These are phyloP conservation scores for Alcedo quadribrachys DNA, from an alignment of 2,797 vertebrate genomes.

Conservation along the genomic window DNA sequence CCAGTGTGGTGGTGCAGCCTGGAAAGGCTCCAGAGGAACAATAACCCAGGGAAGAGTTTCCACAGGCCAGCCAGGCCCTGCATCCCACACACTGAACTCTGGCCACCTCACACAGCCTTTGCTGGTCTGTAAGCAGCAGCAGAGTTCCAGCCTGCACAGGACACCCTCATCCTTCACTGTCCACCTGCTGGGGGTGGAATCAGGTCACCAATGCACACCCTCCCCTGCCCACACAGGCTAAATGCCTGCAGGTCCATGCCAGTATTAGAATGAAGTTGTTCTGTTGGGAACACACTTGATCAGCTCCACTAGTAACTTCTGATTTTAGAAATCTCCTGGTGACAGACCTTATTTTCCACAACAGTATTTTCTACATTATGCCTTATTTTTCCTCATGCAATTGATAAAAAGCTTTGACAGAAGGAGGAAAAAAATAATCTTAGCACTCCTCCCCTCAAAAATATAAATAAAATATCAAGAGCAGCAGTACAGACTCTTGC, in stretches of 20 bases:
- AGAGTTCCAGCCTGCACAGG: neutral
- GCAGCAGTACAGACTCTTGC: neutral
- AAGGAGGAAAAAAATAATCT: neutral
- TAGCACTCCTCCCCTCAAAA: neutral
- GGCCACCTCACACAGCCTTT: neutral
- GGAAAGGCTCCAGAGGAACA: neutral
- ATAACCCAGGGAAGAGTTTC: neutral
- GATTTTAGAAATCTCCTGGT: neutral
- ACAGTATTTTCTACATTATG: neutral
- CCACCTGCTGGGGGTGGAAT: neutral
- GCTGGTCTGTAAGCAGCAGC: neutral
- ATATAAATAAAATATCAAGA: neutral
- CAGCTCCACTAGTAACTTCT: neutral
- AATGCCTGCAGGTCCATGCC: neutral
- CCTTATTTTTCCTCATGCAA: neutral
- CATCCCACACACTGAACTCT: neutral
- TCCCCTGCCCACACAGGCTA: neutral
- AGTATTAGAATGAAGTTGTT: neutral
- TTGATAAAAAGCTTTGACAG: neutral
- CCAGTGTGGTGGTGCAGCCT: neutral
- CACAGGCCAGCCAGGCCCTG: neutral
- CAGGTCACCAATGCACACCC: neutral
- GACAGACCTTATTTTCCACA: neutral
- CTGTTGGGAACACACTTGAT: neutral
- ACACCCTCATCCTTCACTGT: neutral